Percentiles rank a stretch among this genome's conserved stretches.
Evolutionary conservation across 2,797 vertebrate genomes (phyloP).

Genomic region (Peromyscus aztecus): DNA sequence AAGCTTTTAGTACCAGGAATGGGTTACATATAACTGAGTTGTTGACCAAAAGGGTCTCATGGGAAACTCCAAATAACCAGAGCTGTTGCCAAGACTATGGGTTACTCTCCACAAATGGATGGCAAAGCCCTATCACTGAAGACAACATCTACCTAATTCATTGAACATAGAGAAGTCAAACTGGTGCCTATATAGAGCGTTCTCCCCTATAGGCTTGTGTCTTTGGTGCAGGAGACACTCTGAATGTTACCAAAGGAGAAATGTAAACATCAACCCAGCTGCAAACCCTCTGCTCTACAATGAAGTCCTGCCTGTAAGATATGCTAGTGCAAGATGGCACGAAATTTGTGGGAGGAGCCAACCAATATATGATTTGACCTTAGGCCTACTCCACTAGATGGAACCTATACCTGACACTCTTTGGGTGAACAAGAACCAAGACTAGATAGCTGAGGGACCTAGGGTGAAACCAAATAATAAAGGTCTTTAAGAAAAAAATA

Average conservation of each 20-base stretch:
- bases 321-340: not conserved
- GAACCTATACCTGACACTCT: too few species aligned
- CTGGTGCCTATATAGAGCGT: not conserved
- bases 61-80: not conserved
- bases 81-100: not conserved
- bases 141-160: not conserved
- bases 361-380: not conserved
- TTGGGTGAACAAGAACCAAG: too few species aligned
- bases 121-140: not conserved
- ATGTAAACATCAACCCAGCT: not conserved
- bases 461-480: too few species aligned
- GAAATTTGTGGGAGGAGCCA: not conserved
- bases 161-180: not conserved
- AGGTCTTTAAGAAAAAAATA: too few species aligned
- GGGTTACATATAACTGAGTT: not conserved
- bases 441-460: too few species aligned
- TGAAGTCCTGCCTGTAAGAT: not conserved
- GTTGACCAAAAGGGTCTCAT: not conserved
- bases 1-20: not conserved
- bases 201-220: not conserved
- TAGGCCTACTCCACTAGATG: too few species aligned
- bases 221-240: too few species aligned
- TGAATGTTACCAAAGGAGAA: not conserved
- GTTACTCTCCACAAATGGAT: not conserved
- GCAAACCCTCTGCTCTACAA: not conserved